Conservation (phyloP, 2,797 vertebrate species). For the Melanotaenia trifasciata region DNA sequence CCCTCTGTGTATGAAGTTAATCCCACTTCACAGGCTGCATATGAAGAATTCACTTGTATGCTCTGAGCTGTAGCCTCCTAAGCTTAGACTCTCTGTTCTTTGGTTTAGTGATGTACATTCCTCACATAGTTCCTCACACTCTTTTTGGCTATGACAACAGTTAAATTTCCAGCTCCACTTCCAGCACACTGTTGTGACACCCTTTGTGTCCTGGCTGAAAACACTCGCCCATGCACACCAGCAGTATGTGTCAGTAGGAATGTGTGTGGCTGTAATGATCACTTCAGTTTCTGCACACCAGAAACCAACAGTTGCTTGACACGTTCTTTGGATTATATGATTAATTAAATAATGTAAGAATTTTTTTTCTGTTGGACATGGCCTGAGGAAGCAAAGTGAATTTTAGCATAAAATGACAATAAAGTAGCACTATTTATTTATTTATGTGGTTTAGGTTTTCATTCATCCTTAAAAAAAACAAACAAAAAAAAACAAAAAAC, state of each 20-base stretch:
- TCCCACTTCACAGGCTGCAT: neutral
- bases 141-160: slow-evolving; percentile 49
- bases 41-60: neutral
- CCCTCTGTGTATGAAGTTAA: neutral
- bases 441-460: neutral
- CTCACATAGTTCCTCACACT: slow-evolving; percentile 63
- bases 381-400: neutral
- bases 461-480: neutral
- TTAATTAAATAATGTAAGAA: neutral
- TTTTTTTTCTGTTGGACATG: neutral
- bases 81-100: slow-evolving; percentile 26
- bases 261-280: neutral
- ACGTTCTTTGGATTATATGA: neutral
- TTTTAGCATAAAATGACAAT: neutral
- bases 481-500: no score
- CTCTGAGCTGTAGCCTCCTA: neutral
- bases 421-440: neutral
- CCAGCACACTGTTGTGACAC: slow-evolving; percentile 50
- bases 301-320: neutral
- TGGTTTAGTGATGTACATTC: slow-evolving; percentile 62
- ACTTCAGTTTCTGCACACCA: neutral
- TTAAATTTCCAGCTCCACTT: slow-evolving; percentile 27
- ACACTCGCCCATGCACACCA: slow-evolving; percentile 19
- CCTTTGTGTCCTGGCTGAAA: slow-evolving; percentile 39
- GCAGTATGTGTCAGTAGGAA: slow-evolving; percentile 5